These are phyloP conservation scores for Pseudanteris insignis DNA, from an alignment of 2,888 invertebrate genomes.

Conservation along the genomic window DNA sequence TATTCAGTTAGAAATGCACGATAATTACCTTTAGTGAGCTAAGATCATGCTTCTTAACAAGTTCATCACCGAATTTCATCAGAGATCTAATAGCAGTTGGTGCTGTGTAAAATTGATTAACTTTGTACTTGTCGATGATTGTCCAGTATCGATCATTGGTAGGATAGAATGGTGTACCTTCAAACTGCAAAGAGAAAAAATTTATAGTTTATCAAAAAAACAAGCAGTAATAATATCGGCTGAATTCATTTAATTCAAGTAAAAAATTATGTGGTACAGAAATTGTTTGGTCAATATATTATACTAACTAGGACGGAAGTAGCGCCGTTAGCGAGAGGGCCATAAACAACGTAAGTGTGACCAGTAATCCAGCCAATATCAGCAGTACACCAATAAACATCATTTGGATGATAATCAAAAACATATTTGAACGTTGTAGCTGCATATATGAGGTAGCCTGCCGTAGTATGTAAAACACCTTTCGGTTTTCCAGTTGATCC, in stretches of 20 bases:
- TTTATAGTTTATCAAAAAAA: too few relatives aligned
- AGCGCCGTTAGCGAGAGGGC: conserved; percentile 91
- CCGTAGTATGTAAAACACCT: conserved; percentile 95
- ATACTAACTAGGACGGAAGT: conserved; percentile 92
- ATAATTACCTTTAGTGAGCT: conserved; percentile 65
- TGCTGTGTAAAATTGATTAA: conserved; percentile 97
- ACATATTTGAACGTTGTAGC: conserved; percentile 95
- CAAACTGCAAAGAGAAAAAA: conserved; percentile 82
- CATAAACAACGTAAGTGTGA: conserved; percentile 88
- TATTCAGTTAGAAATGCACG: too few relatives aligned
- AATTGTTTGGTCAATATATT: too few relatives aligned
- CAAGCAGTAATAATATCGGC: too few relatives aligned
- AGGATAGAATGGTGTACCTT: conserved; percentile 97
- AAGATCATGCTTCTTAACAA: conserved; percentile 73
- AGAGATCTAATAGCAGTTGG: conserved; percentile 96
- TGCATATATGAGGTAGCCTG: conserved; percentile 93
- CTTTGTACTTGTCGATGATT: conserved; percentile 91
- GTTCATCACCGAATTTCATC: conserved; percentile 91
- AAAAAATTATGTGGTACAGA: too few relatives aligned
- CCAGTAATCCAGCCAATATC: conserved; percentile 98
- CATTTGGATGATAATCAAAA: conserved; percentile 88
- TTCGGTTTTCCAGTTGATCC: conserved; percentile 99
- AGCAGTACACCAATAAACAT: conserved; percentile 93
- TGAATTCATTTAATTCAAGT: neutral
- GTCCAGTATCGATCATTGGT: conserved; percentile 93